Evolutionary conservation across 2,113 vertebrate species (phyloP).

Genomic region (Amphiprion ocellaris): DNA sequence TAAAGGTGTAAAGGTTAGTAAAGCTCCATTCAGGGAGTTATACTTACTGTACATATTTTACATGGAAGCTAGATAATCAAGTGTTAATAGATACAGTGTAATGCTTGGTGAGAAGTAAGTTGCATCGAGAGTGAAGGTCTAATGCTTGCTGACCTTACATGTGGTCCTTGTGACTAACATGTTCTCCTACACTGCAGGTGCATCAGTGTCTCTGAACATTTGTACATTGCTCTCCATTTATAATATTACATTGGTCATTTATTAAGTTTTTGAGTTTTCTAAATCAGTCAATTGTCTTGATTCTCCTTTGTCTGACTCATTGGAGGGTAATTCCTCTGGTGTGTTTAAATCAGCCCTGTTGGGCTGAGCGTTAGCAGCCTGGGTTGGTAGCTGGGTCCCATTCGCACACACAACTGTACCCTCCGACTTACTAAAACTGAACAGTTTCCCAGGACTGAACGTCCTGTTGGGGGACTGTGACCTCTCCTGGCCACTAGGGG

Average conservation of each 20-base stretch:
- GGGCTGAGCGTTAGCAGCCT: slow-evolving; percentile 56
- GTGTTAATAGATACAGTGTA: slow-evolving; percentile 53
- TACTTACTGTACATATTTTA: slow-evolving; percentile 68
- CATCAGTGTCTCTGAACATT: slow-evolving; percentile 11
- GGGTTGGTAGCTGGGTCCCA: slow-evolving; percentile 76
- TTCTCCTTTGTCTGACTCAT: slow-evolving; percentile 73
- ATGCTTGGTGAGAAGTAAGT: slow-evolving; percentile 59
- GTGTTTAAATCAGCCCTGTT: slow-evolving; percentile 78
- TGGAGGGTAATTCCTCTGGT: slow-evolving; percentile 73
- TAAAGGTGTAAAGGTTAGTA: slow-evolving; percentile 25
- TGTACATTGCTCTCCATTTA: slow-evolving; percentile 40
- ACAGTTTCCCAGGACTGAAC: slow-evolving; percentile 91
- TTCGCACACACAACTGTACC: slow-evolving; percentile 83
- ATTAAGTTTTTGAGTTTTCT: slow-evolving; percentile 73
- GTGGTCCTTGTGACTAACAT: slow-evolving; percentile 46
- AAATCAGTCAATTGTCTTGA: slow-evolving; percentile 63
- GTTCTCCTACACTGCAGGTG: slow-evolving; percentile 41
- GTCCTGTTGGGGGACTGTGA: slow-evolving; percentile 92
- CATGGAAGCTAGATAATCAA: slow-evolving; percentile 64
- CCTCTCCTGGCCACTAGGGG: slow-evolving; percentile 82
- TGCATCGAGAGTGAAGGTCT: slow-evolving; percentile 61
- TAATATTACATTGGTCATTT: slow-evolving; percentile 28
- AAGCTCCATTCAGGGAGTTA: slow-evolving; percentile 42
- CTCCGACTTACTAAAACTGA: slow-evolving; percentile 89
- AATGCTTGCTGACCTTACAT: slow-evolving; percentile 36